Percentiles rank a stretch among this genome's conserved stretches.
Conservation (phyloP, 2,113 vertebrate species). For the Phocoena sinus region DNA sequence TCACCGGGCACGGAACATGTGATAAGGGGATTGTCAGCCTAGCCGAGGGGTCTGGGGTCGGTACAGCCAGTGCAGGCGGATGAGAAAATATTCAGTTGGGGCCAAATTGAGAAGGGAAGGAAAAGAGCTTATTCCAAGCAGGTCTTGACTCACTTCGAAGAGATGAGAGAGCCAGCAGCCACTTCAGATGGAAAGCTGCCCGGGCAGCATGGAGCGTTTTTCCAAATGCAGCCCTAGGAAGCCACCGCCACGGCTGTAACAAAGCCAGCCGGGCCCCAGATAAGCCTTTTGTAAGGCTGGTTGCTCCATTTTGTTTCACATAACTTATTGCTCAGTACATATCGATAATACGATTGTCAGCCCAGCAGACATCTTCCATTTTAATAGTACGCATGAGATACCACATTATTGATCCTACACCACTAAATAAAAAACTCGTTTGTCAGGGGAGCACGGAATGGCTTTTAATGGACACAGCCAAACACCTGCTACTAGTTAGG, state of each 20-base stretch:
- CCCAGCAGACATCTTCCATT: slow-evolving; percentile 63
- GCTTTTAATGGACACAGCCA: slow-evolving; percentile 63
- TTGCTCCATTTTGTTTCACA: slow-evolving; percentile 47
- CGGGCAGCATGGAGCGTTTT: rapidly evolving
- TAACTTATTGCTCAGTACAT: slow-evolving; percentile 60
- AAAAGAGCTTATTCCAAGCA: background rate
- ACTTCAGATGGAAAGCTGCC: background rate
- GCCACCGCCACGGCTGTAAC: background rate
- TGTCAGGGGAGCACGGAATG: slow-evolving; percentile 48
- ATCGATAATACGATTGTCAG: slow-evolving; percentile 63
- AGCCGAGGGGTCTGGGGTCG: rapidly evolving
- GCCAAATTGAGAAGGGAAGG: background rate
- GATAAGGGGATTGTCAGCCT: background rate
- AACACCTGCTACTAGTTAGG: slow-evolving; percentile 73
- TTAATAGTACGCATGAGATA: slow-evolving; percentile 67
- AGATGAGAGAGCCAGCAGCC: background rate
- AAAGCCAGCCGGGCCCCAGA: background rate
- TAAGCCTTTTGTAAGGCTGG: slow-evolving; percentile 22
- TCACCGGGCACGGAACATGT: rapidly evolving
- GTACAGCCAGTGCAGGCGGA: no score
- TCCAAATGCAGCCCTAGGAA: background rate
- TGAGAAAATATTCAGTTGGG: background rate
- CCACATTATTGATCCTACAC: slow-evolving; percentile 64
- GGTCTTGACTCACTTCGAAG: background rate
- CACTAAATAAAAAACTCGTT: slow-evolving; percentile 73